Evolutionary conservation across 2,113 vertebrate genomes (phyloP).

Genomic region (Lamprotornis superbus): DNA sequence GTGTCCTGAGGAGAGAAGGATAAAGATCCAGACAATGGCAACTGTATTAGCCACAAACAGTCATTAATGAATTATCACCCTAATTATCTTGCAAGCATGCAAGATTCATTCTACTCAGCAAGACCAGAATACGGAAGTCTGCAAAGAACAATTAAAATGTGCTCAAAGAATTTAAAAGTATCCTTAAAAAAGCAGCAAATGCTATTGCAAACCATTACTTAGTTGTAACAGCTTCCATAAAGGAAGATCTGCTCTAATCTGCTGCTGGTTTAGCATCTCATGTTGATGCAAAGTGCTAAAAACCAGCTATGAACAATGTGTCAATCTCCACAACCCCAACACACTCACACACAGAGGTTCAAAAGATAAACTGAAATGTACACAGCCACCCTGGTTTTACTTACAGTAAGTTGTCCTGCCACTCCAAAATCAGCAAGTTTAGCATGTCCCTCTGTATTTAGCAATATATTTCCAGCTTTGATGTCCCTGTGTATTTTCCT

Average conservation of each 20-base stretch:
- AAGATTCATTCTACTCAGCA: background rate
- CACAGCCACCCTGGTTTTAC: constrained; percentile 9
- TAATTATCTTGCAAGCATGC: background rate
- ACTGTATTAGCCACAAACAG: background rate
- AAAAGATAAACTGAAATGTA: background rate
- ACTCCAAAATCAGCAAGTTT: constrained; percentile 97
- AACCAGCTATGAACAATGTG: background rate
- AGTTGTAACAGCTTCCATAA: background rate
- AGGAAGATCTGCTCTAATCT: background rate
- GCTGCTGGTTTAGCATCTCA: background rate
- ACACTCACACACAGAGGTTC: accelerated
- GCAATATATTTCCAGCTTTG: constrained; percentile 94
- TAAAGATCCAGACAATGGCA: background rate
- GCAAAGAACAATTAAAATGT: background rate
- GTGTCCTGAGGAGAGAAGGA: constrained; percentile 80
- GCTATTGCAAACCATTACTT: background rate
- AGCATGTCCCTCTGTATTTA: constrained; percentile 90
- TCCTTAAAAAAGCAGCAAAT: background rate
- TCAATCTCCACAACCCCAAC: background rate
- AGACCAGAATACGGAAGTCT: background rate
- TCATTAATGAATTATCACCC: background rate
- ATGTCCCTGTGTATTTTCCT: constrained; percentile 98
- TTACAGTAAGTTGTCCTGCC: constrained; percentile 93
- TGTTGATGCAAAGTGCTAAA: background rate
- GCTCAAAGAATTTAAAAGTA: background rate